Evolutionary conservation across 2,113 vertebrate species (phyloP).

Genomic region (Puntigrus tetrazona): DNA sequence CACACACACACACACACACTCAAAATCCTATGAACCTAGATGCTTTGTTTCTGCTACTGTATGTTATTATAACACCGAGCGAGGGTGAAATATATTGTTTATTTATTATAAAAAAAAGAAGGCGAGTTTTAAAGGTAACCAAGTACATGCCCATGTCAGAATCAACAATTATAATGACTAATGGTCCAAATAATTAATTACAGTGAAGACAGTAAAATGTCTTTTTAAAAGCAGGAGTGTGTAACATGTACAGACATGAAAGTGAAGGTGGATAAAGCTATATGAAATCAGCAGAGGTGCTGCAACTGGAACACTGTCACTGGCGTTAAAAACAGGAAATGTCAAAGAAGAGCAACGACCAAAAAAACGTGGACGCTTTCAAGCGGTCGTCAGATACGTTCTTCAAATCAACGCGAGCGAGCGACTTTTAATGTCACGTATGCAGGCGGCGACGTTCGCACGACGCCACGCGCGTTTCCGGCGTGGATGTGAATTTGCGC

Average conservation of each 20-base stretch:
- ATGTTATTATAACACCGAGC: not conserved
- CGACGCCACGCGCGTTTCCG: conserved; percentile 32
- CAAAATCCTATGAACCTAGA: not conserved
- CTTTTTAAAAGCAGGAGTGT: conserved; percentile 18
- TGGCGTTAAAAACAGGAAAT: conserved; percentile 27
- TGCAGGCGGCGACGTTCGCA: not conserved
- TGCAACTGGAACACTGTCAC: not conserved
- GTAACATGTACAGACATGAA: conserved; percentile 13
- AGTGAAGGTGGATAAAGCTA: conserved; percentile 6
- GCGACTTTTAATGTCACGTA: not conserved
- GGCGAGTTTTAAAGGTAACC: not conserved
- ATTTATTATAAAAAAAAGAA: not conserved
- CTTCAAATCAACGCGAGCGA: not conserved
- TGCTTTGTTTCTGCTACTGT: not conserved
- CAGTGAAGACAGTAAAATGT: not conserved
- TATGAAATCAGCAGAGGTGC: conserved; percentile 1
- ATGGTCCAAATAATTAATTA: conserved; percentile 27
- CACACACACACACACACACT: too few species aligned
- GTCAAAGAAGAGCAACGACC: not conserved
- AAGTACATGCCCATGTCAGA: conserved; percentile 2
- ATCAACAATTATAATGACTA: conserved; percentile 26
- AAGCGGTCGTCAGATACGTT: not conserved
- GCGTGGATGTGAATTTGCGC: conserved; percentile 32
- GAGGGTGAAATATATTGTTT: not conserved
- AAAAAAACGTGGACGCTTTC: not conserved